Percentiles rank a stretch among this genome's conserved stretches.
Conservation (phyloP, 2,113 vertebrate species). For the Xenotilapia longispinis region DNA sequence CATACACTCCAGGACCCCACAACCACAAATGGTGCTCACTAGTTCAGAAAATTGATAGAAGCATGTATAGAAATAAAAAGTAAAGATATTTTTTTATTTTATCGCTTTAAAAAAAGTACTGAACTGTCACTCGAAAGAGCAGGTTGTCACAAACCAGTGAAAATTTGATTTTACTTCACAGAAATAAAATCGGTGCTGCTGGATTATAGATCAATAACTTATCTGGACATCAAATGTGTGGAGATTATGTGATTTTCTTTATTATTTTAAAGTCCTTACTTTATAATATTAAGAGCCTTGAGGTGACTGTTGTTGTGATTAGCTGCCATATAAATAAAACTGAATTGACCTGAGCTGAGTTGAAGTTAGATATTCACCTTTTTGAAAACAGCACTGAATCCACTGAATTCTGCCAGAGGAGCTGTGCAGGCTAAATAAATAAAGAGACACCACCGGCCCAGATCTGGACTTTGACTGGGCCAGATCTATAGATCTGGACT, state of each 20-base stretch:
- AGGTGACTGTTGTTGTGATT: not conserved
- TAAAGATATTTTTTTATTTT: not conserved
- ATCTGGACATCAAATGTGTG: not conserved
- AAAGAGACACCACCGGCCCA: no score
- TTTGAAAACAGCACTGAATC: constrained; percentile 43
- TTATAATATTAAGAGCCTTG: not conserved
- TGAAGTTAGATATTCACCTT: constrained; percentile 7
- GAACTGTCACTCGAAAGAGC: not conserved
- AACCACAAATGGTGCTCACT: not conserved
- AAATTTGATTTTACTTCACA: not conserved
- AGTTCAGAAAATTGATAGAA: not conserved
- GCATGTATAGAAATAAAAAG: not conserved
- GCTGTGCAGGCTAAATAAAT: constrained; percentile 18
- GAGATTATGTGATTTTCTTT: not conserved
- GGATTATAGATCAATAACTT: not conserved
- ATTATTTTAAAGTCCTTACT: not conserved
- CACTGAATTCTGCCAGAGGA: constrained; percentile 42
- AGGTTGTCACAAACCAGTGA: not conserved
- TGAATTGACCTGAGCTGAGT: not conserved
- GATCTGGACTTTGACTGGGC: no score
- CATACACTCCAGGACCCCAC: not conserved
- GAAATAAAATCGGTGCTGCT: not conserved
- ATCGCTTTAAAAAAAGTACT: not conserved
- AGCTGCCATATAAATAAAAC: not conserved
- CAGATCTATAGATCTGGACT: no score